A percentile compares a stretch with the other conserved stretches of the same genome.
These are phyloP conservation scores for Rhagonycha fulva DNA, from an alignment of 2,888 invertebrate species.

Conservation along the genomic window DNA sequence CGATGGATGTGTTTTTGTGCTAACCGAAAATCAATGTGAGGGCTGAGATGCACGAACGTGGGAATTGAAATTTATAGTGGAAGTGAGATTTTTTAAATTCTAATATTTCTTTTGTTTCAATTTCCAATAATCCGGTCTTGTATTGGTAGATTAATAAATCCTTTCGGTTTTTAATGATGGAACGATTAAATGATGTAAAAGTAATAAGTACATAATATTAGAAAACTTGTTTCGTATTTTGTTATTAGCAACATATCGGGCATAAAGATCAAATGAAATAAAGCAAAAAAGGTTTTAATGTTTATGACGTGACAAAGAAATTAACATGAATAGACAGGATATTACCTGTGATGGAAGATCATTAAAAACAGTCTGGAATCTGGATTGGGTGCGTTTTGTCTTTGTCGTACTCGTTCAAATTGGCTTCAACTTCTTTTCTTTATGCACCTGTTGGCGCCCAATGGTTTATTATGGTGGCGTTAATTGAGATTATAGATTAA, in stretches of 20 bases:
- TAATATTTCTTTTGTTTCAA: neutral
- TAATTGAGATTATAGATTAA: constrained; percentile 46
- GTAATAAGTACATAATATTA: neutral
- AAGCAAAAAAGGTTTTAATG: constrained; percentile 19
- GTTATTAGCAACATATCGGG: constrained; percentile 17
- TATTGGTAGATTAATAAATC: neutral
- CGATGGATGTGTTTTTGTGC: neutral
- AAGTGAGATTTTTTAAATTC: neutral
- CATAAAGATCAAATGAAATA: neutral
- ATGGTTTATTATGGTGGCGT: constrained; percentile 46
- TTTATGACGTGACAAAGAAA: constrained; percentile 51
- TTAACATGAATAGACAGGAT: constrained; percentile 48
- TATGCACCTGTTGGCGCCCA: constrained; percentile 41
- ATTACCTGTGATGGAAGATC: constrained; percentile 47
- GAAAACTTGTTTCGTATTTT: constrained; percentile 5
- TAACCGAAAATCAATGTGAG: neutral
- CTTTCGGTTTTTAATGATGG: neutral
- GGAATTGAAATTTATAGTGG: neutral
- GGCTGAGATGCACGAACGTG: neutral
- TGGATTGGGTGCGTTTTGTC: constrained; percentile 43
- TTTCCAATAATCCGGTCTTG: too few species aligned
- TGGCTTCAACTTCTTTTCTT: constrained; percentile 39
- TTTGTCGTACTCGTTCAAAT: constrained; percentile 36
- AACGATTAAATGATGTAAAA: neutral
- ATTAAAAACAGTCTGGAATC: constrained; percentile 51